phyloP scores from a whole-genome alignment of 2,113 vertebrate species.

The Orcinus orca region DNA sequence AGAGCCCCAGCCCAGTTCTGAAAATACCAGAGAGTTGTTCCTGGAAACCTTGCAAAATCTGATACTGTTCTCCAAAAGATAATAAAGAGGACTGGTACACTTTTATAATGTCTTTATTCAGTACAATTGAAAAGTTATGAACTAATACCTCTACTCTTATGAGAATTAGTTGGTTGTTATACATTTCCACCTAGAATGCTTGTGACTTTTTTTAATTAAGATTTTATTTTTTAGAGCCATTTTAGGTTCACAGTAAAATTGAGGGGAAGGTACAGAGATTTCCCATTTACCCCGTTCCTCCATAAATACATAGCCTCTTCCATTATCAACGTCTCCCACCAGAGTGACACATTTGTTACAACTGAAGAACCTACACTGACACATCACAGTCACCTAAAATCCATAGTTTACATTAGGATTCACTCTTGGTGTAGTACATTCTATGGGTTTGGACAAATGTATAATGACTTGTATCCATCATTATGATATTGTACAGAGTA shows the following conservation, averaged over 20 bases:
- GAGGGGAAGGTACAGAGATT: not conserved
- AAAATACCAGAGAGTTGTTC: not conserved
- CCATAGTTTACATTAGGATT: not conserved
- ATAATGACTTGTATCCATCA: not conserved
- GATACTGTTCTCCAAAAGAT: not conserved
- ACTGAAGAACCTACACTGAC: not conserved
- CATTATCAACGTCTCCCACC: not conserved
- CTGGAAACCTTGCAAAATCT: slow-evolving; percentile 16
- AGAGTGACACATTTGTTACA: not conserved
- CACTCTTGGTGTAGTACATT: not conserved
- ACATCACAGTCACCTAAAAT: not conserved
- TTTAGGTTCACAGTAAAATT: not conserved
- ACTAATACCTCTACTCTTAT: not conserved
- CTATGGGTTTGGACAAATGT: not conserved
- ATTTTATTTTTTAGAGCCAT: not conserved
- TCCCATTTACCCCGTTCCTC: not conserved
- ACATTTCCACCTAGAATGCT: not conserved
- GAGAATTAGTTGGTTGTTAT: not conserved
- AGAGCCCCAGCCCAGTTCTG: not conserved
- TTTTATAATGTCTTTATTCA: not conserved
- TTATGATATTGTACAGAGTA: not conserved
- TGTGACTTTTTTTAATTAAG: not conserved
- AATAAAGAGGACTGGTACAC: not conserved
- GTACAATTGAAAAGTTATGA: not conserved
- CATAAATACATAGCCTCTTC: not conserved